Conservation (phyloP, 2,888 invertebrate genomes). For the Morpho achilles region DNA sequence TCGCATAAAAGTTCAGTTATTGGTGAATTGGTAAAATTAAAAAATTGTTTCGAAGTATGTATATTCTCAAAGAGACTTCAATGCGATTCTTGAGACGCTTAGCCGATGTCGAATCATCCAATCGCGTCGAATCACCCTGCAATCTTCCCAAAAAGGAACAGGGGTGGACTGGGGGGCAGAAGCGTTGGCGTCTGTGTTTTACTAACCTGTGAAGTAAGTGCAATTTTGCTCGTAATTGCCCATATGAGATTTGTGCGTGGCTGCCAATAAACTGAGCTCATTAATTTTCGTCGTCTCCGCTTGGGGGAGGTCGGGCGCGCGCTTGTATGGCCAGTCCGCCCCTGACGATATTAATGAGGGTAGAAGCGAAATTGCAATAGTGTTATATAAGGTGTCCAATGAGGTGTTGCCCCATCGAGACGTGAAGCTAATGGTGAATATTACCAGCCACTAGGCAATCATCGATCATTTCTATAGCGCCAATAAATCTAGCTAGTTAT, state of each 20-base stretch:
- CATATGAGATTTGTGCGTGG: slow-evolving; percentile 80
- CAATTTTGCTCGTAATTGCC: slow-evolving; percentile 79
- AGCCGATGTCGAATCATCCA: slow-evolving; percentile 59
- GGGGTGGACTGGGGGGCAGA: slow-evolving; percentile 77
- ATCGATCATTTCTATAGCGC: slow-evolving; percentile 30
- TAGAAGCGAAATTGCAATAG: slow-evolving; percentile 77
- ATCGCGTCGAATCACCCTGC: slow-evolving; percentile 68
- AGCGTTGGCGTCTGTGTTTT: slow-evolving; percentile 73
- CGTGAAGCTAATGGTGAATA: slow-evolving; percentile 72
- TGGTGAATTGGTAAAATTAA: slow-evolving; percentile 23
- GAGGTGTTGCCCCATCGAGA: slow-evolving; percentile 60
- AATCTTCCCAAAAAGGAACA: slow-evolving; percentile 76
- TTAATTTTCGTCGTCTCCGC: slow-evolving; percentile 79
- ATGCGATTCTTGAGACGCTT: slow-evolving; percentile 58
- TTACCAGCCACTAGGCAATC: slow-evolving; percentile 42
- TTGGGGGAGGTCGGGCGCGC: slow-evolving; percentile 76
- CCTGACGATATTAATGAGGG: slow-evolving; percentile 80
- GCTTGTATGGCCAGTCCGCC: slow-evolving; percentile 80
- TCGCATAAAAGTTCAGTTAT: slow-evolving; percentile 57
- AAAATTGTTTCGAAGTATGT: slow-evolving; percentile 15
- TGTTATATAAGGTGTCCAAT: slow-evolving; percentile 68
- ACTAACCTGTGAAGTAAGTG: slow-evolving; percentile 80
- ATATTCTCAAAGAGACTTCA: slow-evolving; percentile 41
- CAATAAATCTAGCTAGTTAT: slow-evolving; percentile 26
- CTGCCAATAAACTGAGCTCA: slow-evolving; percentile 80